Conservation (phyloP, 1,140 invertebrate genomes). For the Euwallacea similis region DNA sequence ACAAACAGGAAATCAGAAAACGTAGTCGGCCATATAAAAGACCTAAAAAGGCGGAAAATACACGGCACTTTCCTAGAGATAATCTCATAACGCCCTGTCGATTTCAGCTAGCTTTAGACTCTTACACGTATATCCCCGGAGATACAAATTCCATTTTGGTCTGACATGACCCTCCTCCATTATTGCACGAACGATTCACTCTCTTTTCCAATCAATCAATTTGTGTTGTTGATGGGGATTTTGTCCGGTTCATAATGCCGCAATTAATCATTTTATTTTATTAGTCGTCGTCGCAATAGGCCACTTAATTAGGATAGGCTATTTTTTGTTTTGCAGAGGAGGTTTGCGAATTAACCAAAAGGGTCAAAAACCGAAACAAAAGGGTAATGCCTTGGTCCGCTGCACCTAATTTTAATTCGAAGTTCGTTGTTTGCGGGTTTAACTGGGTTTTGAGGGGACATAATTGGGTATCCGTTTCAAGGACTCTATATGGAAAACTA, state of each 20-base stretch:
- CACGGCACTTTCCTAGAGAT: slow-evolving; percentile 32
- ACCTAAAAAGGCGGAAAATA: slow-evolving; percentile 32
- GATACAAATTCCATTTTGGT: slow-evolving; percentile 32
- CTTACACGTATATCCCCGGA: slow-evolving; percentile 23
- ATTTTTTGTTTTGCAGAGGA: no score
- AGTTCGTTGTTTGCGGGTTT: background rate
- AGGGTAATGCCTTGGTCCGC: background rate
- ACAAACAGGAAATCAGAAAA: slow-evolving; percentile 25
- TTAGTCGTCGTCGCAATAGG: background rate
- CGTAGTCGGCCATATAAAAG: slow-evolving; percentile 15
- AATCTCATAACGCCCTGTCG: slow-evolving; percentile 38
- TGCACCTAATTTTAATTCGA: background rate
- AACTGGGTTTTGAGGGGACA: no score
- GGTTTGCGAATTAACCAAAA: background rate
- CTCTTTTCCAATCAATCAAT: slow-evolving; percentile 6
- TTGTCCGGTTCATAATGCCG: background rate
- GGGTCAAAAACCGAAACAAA: slow-evolving; percentile 2
- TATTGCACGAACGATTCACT: slow-evolving; percentile 18
- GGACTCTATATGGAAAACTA: no score
- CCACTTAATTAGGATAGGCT: background rate
- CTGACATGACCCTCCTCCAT: slow-evolving; percentile 15
- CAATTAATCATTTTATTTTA: background rate
- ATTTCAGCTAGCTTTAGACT: slow-evolving; percentile 28
- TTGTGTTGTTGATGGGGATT: background rate
- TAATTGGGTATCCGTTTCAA: no score